Base-by-base conservation (phyloP, 1,140 invertebrate genomes). In the Drosophila mojavensis region DNA sequence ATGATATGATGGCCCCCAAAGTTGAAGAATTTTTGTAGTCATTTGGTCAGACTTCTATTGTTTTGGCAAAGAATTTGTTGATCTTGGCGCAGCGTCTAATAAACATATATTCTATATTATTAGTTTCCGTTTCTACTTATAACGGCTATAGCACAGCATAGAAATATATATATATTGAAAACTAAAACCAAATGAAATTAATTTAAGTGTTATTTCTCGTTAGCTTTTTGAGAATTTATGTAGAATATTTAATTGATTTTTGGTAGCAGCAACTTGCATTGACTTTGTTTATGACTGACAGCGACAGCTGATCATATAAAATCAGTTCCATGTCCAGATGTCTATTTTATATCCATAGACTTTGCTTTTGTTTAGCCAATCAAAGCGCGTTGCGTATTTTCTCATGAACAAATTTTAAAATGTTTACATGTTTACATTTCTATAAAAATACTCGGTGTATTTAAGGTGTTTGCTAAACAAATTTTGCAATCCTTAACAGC, bases 41-140 rank as follows among this genome's bases (percentile, higher is more conserved):
- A 76, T 82, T 78, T 53, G 59, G 64, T 61, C 63, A 54, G 47
- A 78, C 73, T 80, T 69, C 24, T 69, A 81, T 78, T 84, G 79
- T 84, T 56, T 56, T 69, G 41, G 50, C 41, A 66, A 70, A 70
- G 64, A 39, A 66, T 73, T 72, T 84, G 64, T 73, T 81, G 26
- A 58, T 54, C 62, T 84, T 81, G 72, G 53, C 53, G 20, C 58
- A 65, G 54, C 56, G 69, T 53, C 45, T 24, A 76, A 81, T 81
- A 88, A 81, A 82, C 68, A 77, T 79, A 75, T 86, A 73, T 86
- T 75, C 67, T 56, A 58, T 82, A 88, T 88, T 86, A 86, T 86
- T 59, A 76, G 41, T 70, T 86, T 88, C 82, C 79, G 83, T 77
- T 86, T 73, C 79, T 82, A 82, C 82, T 86, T 65, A 88, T 74